phyloP scores from a whole-genome alignment of 2,113 vertebrate genomes.

The Erinaceus europaeus region DNA sequence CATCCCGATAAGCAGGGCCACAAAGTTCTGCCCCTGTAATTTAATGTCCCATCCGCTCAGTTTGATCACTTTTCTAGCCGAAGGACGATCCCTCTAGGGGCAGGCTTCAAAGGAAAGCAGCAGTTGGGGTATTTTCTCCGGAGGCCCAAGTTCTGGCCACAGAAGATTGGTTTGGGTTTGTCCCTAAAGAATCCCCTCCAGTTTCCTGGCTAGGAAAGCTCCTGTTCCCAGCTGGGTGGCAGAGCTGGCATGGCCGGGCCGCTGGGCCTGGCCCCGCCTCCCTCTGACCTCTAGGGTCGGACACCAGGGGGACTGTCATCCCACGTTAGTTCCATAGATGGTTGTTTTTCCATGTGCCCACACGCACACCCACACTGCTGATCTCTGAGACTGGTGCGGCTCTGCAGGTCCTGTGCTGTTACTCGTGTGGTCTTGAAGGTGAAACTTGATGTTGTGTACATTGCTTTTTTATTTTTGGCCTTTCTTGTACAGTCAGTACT shows the following conservation, averaged over 20 bases:
- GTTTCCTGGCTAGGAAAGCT: conserved; percentile 28
- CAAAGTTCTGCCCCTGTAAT: conserved; percentile 73
- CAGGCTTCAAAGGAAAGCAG: neutral
- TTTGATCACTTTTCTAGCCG: conserved; percentile 70
- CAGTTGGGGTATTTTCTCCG: neutral
- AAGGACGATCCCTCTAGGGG: neutral
- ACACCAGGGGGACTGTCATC: too few species aligned
- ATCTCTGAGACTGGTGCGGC: neutral
- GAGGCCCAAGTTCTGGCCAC: neutral
- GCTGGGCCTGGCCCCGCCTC: too few species aligned
- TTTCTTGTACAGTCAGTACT: conserved; percentile 82
- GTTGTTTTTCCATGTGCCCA: neutral
- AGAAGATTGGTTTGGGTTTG: neutral
- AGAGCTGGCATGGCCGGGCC: neutral
- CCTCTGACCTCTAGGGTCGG: neutral
- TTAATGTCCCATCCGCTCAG: conserved; percentile 67
- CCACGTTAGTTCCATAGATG: neutral
- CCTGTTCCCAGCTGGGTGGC: neutral
- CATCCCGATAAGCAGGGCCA: conserved; percentile 88
- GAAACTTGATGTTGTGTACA: neutral
- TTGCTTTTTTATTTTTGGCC: conserved; percentile 14
- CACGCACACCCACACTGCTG: neutral
- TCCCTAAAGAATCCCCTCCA: neutral
- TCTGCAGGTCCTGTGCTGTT: fast-evolving
- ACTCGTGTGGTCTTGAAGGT: neutral